Conservation (phyloP, 1,140 invertebrate species). For the Ctenoplectra terminalis region DNA sequence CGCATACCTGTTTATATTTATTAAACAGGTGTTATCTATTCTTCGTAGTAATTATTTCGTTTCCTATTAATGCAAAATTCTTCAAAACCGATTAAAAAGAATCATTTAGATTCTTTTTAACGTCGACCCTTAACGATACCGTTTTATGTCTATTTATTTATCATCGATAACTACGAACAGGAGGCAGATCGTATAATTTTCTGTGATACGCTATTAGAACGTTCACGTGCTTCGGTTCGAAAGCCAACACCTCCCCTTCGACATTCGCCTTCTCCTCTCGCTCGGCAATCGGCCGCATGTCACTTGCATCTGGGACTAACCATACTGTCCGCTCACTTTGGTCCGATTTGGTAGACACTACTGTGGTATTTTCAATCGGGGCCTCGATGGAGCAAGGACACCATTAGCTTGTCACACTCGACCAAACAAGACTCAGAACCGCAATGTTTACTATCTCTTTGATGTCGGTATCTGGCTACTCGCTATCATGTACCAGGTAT, state of each 20-base stretch:
- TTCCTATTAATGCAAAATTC: background rate
- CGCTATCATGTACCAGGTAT: slow-evolving; percentile 29
- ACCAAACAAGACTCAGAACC: slow-evolving; percentile 55
- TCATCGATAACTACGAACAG: no score
- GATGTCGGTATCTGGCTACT: slow-evolving; percentile 33
- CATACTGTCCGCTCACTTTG: slow-evolving; percentile 62
- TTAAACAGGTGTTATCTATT: no score
- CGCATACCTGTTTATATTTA: no score
- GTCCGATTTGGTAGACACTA: slow-evolving; percentile 66
- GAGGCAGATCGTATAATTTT: slow-evolving; percentile 51
- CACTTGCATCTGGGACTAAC: slow-evolving; percentile 59
- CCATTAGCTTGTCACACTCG: slow-evolving; percentile 65
- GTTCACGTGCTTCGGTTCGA: slow-evolving; percentile 59
- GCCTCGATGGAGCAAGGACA: slow-evolving; percentile 62
- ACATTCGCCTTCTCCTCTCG: slow-evolving; percentile 48
- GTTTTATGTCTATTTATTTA: no score
- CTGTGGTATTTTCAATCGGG: slow-evolving; percentile 62
- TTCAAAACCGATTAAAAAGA: no score
- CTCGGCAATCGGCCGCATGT: slow-evolving; percentile 55
- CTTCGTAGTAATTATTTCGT: no score
- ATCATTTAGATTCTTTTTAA: no score
- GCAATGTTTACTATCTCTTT: slow-evolving; percentile 55
- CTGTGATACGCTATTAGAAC: slow-evolving; percentile 63
- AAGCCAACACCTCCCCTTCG: slow-evolving; percentile 59
- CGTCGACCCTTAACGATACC: no score